A percentile compares a stretch with the other conserved stretches of the same genome.
phyloP scores from a whole-genome alignment of 1,140 invertebrate genomes.

The Apis laboriosa region DNA sequence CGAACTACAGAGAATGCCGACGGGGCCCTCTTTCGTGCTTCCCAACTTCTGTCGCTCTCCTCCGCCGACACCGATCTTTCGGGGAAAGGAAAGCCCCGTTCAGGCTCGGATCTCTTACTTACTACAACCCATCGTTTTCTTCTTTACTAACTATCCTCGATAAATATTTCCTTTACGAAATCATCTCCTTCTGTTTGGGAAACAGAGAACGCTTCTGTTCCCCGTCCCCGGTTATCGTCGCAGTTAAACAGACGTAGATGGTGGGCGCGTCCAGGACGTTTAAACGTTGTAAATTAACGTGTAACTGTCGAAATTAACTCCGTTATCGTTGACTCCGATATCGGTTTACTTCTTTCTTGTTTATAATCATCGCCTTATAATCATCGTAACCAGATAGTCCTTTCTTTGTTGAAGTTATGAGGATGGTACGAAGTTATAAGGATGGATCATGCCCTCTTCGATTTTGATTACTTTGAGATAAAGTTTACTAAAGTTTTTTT shows the following conservation, averaged over 20 bases:
- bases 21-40: constrained; percentile 25
- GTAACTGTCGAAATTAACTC: not conserved
- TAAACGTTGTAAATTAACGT: not conserved
- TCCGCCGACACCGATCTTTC: constrained; percentile 33
- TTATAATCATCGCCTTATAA: too few relatives aligned
- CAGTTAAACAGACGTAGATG: not conserved
- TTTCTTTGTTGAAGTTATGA: too few relatives aligned
- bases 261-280: not conserved
- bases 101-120: not conserved
- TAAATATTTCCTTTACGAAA: constrained; percentile 38
- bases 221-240: not conserved
- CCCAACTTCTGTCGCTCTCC: not conserved
- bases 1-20: constrained; percentile 76
- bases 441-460: too few relatives aligned
- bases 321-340: too few relatives aligned
- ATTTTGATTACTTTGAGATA: too few relatives aligned
- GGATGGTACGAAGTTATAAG: too few relatives aligned
- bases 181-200: constrained; percentile 23
- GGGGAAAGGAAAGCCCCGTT: constrained; percentile 2
- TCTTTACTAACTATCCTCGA: too few relatives aligned
- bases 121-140: not conserved
- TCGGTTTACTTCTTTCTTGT: too few relatives aligned
- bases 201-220: constrained; percentile 14
- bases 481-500: too few relatives aligned
- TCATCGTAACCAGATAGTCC: too few relatives aligned